Evolutionary conservation across 2,113 vertebrate genomes (phyloP), one percentile per base, ranked within the genome.

Genomic region (Oxyura jamaicensis): DNA sequence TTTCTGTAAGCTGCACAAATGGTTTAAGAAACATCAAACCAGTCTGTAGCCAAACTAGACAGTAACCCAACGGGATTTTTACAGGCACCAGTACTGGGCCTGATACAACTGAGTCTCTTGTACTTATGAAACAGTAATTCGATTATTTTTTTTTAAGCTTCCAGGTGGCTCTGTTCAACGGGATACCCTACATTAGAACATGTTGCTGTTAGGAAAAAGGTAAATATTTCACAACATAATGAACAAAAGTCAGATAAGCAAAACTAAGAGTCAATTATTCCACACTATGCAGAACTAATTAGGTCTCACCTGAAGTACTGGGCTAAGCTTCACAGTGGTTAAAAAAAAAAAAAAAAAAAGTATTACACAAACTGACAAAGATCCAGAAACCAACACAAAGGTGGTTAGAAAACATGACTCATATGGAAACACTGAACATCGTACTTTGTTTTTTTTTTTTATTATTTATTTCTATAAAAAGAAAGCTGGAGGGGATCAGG

Each of bases 401-500:
- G 35, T 20, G 44, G 59, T 66, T 33, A 93, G 67, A 90, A 90
- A 76, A 88, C 53, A 69, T n/a, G 73, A 94, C 23, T 95, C 83
- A 92, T 7, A 41, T 9, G 26, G 65, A 81, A 93, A 92, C 36
- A 23, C 31, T 55, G 60, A 17, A 82, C 36, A 28, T 11, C 74
- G 52, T 55, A 56, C 56, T 74, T 74, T 62, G 63, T 42, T 93
- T 88, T 95, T 90, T 81, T 55, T 65, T 59, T n/a, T n/a, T n/a
- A n/a, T n/a, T n/a, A n/a, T n/a, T n/a, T n/a, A n/a, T n/a, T 89
- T 71, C 31, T 25, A 66, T 74, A 78, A 83, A 86, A 86, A 35
- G 46, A 35, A 53, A 31, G 59, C 55, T 95, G 65, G 62, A 90
- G 58, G 42, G 56, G 62, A 93, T 85, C 39, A 50, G 79, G 39